phyloP scores from a whole-genome alignment of 1,140 invertebrate species.

The Papilio aristodemus region DNA sequence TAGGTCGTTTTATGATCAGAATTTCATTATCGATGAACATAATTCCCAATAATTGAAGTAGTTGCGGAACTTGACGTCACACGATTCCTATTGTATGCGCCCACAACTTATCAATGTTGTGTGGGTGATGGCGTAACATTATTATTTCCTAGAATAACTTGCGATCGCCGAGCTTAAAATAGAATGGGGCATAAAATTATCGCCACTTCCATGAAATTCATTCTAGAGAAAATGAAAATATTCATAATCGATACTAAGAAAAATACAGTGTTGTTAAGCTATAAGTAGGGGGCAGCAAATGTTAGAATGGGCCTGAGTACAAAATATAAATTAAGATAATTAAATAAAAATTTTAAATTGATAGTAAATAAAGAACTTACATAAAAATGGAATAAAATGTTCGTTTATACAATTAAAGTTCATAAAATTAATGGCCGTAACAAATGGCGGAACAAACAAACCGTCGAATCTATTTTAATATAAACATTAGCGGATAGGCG shows the following conservation, averaged over 20 bases:
- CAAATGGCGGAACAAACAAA: constrained; percentile 16
- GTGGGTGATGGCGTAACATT: neutral
- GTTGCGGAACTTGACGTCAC: constrained; percentile 8
- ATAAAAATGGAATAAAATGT: neutral
- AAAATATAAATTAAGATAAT: no score
- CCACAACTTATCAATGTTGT: neutral
- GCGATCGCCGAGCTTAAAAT: neutral
- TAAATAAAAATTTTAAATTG: no score
- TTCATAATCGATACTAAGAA: neutral
- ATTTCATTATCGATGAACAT: neutral
- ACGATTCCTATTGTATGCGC: neutral
- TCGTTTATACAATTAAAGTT: neutral
- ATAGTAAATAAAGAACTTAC: neutral
- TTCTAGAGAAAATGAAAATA: neutral
- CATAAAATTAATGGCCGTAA: neutral
- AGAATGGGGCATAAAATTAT: neutral
- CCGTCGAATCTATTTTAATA: constrained; percentile 28
- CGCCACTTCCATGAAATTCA: neutral
- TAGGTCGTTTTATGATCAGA: neutral
- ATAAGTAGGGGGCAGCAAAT: no score
- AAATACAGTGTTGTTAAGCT: no score
- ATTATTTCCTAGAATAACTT: constrained; percentile 1
- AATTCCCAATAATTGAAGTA: neutral
- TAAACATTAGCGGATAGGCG: constrained; percentile 32
- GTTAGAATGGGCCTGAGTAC: no score